Conservation (phyloP, 1,140 invertebrate species). For the Trinorchestia longiramus region DNA sequence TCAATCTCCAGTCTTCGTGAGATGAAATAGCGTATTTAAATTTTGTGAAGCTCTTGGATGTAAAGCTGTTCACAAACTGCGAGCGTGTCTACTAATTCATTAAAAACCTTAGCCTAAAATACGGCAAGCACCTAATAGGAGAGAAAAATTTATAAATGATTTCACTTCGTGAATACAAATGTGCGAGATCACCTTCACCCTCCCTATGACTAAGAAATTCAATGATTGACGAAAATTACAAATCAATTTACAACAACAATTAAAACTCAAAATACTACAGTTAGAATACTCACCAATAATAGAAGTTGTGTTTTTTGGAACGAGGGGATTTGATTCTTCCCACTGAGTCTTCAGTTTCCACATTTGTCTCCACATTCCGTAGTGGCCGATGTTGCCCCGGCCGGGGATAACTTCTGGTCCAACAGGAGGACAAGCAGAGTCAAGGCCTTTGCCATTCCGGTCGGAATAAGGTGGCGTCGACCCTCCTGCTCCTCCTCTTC, state of each 20-base stretch:
- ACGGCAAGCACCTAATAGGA: too few species aligned
- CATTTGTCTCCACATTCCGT: conserved; percentile 62
- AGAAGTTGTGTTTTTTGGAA: conserved; percentile 30
- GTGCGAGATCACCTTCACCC: background rate
- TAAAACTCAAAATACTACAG: background rate
- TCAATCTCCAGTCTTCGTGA: too few species aligned
- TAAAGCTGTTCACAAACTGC: too few species aligned
- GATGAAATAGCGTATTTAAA: too few species aligned
- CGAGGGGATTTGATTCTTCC: background rate
- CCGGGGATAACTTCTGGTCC: conserved; percentile 55
- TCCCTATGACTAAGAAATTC: too few species aligned
- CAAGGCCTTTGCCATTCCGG: conserved; percentile 27
- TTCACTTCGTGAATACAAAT: background rate
- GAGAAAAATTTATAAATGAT: too few species aligned
- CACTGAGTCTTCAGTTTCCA: conserved; percentile 52
- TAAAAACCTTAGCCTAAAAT: too few species aligned
- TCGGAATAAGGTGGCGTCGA: conserved; percentile 53
- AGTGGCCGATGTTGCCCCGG: conserved; percentile 57
- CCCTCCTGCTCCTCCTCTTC: background rate
- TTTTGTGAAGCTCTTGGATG: too few species aligned
- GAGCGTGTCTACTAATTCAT: too few species aligned
- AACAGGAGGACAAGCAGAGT: background rate
- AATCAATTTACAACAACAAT: too few species aligned
- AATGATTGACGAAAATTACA: too few species aligned
- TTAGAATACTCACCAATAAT: conserved; percentile 58